Conservation (phyloP, 1,140 invertebrate species). For the Drosophila varians region DNA sequence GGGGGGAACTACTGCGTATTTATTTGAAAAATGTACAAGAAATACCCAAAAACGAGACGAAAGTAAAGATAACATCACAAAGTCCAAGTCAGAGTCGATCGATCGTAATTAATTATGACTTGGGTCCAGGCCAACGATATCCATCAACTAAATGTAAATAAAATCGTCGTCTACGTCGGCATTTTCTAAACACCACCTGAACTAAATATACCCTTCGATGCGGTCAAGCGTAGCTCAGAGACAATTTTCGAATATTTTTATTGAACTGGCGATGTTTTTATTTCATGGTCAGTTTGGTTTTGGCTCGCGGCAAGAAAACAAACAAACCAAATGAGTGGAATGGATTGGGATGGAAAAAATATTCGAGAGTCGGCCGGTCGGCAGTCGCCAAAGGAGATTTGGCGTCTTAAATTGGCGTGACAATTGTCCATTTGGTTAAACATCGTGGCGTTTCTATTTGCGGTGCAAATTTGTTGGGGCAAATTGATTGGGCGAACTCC, state of each 20-base stretch:
- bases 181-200: constrained; percentile 39
- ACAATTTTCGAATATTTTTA: constrained; percentile 33
- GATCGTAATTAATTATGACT: constrained; percentile 50
- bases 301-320: constrained; percentile 46
- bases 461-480: constrained; percentile 30
- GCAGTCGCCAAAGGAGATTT: constrained; percentile 30
- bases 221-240: constrained; percentile 41
- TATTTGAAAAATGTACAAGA: constrained; percentile 35
- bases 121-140: constrained; percentile 20
- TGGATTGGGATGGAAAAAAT: neutral
- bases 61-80: constrained; percentile 7
- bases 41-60: constrained; percentile 7
- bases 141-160: constrained; percentile 50
- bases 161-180: constrained; percentile 12
- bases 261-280: constrained; percentile 32
- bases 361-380: constrained; percentile 7
- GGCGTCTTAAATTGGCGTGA: constrained; percentile 48
- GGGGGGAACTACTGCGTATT: constrained; percentile 15
- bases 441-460: constrained; percentile 45
- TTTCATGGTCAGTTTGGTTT: constrained; percentile 54
- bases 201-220: constrained; percentile 48
- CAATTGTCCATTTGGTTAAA: constrained; percentile 52
- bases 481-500: constrained; percentile 22
- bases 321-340: constrained; percentile 29
- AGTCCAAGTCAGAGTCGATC: constrained; percentile 1